Base-by-base conservation (phyloP, 2,113 vertebrate species). In the Lophius piscatorius region DNA sequence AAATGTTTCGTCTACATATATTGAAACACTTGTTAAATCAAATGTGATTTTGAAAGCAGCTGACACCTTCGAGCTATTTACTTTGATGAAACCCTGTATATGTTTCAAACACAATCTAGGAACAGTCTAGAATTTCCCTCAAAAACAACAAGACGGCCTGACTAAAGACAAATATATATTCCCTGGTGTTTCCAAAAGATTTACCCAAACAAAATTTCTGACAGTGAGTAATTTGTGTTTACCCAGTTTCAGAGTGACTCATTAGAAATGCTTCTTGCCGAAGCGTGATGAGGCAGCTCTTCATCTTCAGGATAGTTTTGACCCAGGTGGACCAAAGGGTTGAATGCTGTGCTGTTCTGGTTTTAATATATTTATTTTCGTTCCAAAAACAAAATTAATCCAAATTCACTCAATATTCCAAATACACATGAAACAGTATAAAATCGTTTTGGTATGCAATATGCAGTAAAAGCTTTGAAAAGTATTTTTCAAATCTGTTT, bases 41-140 rank as follows among this genome's bases (percentile, higher is more conserved):
- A 70, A 68, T 68, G 33, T 48, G 54, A 26, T 40, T 39, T 50
- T 56, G 4, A 59, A 71, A 63, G 55, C 50, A 63, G 51, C 46
- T 21, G 16, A 59, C 13, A 29, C 44, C 56, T 36, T 44, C 2
- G 13, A 66, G 66, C 47, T 17, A 23, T 69, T 45, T 47, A 23
- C 49, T 68, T 45, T 68, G 31, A 72, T 73, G 77, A 71, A 70
- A 78, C 44, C 38, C 67, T 50, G 68, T 72, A 68, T 62, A 66
- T 51, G 36, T 61, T 26, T 42, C 48, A 61, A 50, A 67, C 35
- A 67, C 24, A 57, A 21, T 55, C 62, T 38, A 58, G 73, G 65
- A 80, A 63, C 44, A 24, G 34, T 51, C 62, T 72, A 63, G 68
- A 63, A 64, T 23, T 57, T 24, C 24, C 22, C 26, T 51, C 45